Conservation (phyloP, 2,888 invertebrate genomes). For the Selenia dentaria region DNA sequence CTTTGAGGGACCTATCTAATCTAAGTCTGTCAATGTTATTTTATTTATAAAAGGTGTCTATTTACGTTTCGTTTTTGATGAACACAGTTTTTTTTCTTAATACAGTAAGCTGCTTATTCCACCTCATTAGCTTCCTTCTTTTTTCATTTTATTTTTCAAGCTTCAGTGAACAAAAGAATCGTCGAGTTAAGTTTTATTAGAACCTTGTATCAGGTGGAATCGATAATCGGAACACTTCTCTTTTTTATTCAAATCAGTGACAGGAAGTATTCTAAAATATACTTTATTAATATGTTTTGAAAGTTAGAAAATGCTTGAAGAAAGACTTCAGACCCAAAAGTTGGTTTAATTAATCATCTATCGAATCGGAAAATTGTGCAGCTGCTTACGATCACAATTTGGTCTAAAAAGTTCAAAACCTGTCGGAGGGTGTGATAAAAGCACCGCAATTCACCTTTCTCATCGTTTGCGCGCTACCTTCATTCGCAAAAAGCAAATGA, state of each 20-base stretch:
- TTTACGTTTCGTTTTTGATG: no score
- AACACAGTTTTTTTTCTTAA: no score
- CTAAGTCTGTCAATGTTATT: no score
- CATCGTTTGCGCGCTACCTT: conserved; percentile 11
- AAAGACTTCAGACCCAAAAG: conserved; percentile 33
- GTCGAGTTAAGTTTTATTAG: conserved; percentile 20
- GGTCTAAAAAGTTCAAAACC: conserved; percentile 59
- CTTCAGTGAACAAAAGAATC: conserved; percentile 21
- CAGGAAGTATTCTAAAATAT: neutral
- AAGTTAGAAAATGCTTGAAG: conserved; percentile 13
- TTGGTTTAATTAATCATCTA: conserved; percentile 74
- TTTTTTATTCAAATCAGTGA: conserved; percentile 16
- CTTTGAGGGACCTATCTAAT: no score
- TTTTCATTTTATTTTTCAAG: conserved; percentile 9
- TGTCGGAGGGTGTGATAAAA: conserved; percentile 49
- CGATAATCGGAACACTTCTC: conserved; percentile 25
- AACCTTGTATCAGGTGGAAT: conserved; percentile 24
- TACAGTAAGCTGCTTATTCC: neutral
- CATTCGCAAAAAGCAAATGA: conserved; percentile 11
- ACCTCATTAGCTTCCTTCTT: conserved; percentile 1
- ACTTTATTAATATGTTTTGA: conserved; percentile 13
- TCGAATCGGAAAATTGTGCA: conserved; percentile 63
- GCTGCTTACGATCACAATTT: conserved; percentile 68
- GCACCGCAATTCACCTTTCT: conserved; percentile 35
- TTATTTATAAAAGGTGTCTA: no score